A percentile compares a stretch with the other conserved stretches of the same genome.
Conservation (phyloP, 1,140 invertebrate species). For the Drosophila ironensis region DNA sequence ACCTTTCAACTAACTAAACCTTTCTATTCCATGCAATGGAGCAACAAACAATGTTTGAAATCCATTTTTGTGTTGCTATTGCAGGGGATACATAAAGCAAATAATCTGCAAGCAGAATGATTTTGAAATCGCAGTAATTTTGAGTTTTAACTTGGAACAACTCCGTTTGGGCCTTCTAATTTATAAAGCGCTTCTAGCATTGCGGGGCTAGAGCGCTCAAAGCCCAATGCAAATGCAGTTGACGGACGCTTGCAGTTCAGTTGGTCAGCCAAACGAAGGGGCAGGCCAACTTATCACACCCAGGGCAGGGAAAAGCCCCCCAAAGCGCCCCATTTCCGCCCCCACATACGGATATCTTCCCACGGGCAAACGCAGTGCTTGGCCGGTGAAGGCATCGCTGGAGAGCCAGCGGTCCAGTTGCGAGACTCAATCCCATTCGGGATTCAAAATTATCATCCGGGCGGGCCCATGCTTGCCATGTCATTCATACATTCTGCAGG, state of each 20-base stretch:
- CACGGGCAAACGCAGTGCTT: background rate
- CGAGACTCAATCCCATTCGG: constrained; percentile 18
- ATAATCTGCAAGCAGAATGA: too few species aligned
- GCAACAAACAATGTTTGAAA: too few species aligned
- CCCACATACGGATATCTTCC: background rate
- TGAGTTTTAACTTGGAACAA: too few species aligned
- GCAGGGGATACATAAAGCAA: too few species aligned
- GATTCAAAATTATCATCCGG: constrained; percentile 26
- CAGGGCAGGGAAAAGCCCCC: background rate
- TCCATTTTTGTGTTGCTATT: too few species aligned
- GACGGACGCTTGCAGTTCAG: constrained; percentile 33
- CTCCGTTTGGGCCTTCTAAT: too few species aligned
- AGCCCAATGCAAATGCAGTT: constrained; percentile 57
- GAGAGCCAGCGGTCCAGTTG: constrained; percentile 8
- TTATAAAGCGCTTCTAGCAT: constrained; percentile 51
- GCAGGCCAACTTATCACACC: constrained; percentile 41
- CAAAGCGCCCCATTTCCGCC: too few species aligned
- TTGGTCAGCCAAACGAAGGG: constrained; percentile 15
- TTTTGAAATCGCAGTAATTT: too few species aligned
- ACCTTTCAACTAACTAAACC: too few species aligned
- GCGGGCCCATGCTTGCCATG: constrained; percentile 62
- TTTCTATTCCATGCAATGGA: too few species aligned
- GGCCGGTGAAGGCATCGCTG: background rate
- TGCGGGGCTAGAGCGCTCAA: constrained; percentile 2
- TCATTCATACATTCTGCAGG: constrained; percentile 76